These are phyloP conservation scores for Clamator glandarius DNA, from an alignment of 2,797 vertebrate species.

Conservation along the genomic window DNA sequence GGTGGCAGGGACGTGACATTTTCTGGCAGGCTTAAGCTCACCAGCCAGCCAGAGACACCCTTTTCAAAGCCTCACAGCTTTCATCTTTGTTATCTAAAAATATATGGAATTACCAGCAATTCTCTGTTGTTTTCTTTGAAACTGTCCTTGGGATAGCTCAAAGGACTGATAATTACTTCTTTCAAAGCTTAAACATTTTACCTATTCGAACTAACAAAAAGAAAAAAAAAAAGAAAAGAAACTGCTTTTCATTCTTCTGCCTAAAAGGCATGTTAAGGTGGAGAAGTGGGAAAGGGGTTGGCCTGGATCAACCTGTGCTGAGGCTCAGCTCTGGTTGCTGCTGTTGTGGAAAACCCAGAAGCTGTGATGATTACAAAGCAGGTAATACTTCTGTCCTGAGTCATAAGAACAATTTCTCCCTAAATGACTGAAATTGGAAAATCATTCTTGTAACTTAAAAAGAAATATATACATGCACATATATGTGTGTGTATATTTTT, in stretches of 20 bases:
- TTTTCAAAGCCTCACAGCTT: not conserved
- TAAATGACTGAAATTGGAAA: not conserved
- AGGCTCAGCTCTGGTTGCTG: not conserved
- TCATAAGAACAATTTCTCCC: not conserved
- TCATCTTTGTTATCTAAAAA: not conserved
- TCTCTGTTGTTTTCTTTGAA: not conserved
- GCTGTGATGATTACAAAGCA: not conserved
- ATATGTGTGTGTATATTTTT: rapidly evolving
- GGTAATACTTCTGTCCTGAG: not conserved
- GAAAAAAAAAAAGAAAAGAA: not conserved
- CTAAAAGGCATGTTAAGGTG: rapidly evolving
- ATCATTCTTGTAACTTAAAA: not conserved
- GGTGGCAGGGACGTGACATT: constrained; percentile 54
- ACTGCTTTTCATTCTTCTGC: not conserved
- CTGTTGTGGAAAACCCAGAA: not conserved
- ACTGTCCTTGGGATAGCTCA: not conserved
- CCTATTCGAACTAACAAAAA: not conserved
- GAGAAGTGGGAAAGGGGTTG: not conserved
- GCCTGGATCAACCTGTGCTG: not conserved
- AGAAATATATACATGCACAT: rapidly evolving
- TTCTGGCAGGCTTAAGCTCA: not conserved
- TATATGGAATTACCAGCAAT: not conserved
- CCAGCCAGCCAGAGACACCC: not conserved
- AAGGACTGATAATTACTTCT: not conserved
- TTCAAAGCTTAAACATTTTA: not conserved